Percentiles rank a stretch among this genome's conserved stretches.
Evolutionary conservation across 2,888 invertebrate genomes (phyloP).

Genomic region (Calliphora vomitoria): DNA sequence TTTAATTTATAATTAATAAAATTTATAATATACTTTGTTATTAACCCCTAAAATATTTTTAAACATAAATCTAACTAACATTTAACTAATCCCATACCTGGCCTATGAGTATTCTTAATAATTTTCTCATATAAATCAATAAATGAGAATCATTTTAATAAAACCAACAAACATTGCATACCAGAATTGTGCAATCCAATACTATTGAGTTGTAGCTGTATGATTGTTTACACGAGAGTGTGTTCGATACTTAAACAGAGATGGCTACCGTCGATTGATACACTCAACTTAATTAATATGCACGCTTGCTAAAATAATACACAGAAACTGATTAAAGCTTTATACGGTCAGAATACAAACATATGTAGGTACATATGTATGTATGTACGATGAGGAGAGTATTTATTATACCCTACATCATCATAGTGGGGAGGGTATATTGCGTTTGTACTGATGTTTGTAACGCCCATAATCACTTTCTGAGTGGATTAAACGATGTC

Average conservation of each 20-base stretch:
- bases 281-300: slow-evolving; percentile 24
- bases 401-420: neutral
- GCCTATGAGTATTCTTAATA: neutral
- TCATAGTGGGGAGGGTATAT: no score
- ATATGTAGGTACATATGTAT: neutral
- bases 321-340: slow-evolving; percentile 48
- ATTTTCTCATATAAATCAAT: slow-evolving; percentile 49
- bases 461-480: no score
- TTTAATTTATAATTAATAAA: no score
- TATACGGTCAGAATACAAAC: slow-evolving; percentile 28
- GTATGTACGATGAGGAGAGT: neutral
- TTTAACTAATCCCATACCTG: slow-evolving; percentile 25
- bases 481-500: no score
- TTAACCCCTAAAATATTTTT: no score
- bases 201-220: slow-evolving; percentile 19
- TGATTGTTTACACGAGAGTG: slow-evolving; percentile 52
- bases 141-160: slow-evolving; percentile 46
- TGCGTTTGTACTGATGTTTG: no score
- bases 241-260: neutral
- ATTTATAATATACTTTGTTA: no score
- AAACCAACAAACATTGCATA: slow-evolving; percentile 28
- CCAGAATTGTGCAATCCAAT: slow-evolving; percentile 32
- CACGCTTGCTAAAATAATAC: slow-evolving; percentile 34
- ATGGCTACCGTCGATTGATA: slow-evolving; percentile 6
- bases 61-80: neutral